These are phyloP conservation scores for Acarapis woodi DNA, from an alignment of 1,140 invertebrate species.

Conservation along the genomic window DNA sequence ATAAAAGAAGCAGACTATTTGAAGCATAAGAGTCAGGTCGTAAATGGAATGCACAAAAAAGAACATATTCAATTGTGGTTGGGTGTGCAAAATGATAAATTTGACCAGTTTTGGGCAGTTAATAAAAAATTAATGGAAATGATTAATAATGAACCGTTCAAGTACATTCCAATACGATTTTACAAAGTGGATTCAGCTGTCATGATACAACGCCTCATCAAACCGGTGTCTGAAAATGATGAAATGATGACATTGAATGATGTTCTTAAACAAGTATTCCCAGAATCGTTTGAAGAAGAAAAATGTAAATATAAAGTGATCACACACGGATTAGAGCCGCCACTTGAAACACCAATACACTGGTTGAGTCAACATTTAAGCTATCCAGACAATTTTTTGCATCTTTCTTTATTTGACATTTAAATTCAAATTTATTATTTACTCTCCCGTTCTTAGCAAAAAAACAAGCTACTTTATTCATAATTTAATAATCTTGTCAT, in stretches of 20 bases:
- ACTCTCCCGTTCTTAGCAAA: too few species aligned
- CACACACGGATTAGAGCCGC: conserved; percentile 56
- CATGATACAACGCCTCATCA: conserved; percentile 37
- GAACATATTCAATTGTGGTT: conserved; percentile 90
- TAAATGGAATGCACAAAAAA: conserved; percentile 83
- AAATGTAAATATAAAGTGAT: conserved; percentile 7
- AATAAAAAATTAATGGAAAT: conserved; percentile 81
- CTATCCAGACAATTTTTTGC: conserved; percentile 94
- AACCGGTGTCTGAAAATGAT: conserved; percentile 18
- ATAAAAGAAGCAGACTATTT: conserved; percentile 91
- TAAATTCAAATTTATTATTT: conserved; percentile 32
- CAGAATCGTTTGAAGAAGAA: conserved; percentile 12
- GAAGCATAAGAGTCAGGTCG: conserved; percentile 68
- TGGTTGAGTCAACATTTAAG: conserved; percentile 94
- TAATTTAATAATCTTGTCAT: too few species aligned
- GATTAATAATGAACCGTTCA: conserved; percentile 34
- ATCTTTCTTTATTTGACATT: conserved; percentile 17
- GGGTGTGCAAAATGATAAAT: conserved; percentile 81
- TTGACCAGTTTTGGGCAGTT: conserved; percentile 95
- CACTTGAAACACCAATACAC: conserved; percentile 64
- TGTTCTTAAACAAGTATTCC: conserved; percentile 15
- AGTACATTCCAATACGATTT: conserved; percentile 66
- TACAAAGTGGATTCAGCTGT: conserved; percentile 23
- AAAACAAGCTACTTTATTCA: too few species aligned
- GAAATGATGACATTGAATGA: conserved; percentile 15